Conservation (phyloP, 2,888 invertebrate species). For the Phengaris alcon region DNA sequence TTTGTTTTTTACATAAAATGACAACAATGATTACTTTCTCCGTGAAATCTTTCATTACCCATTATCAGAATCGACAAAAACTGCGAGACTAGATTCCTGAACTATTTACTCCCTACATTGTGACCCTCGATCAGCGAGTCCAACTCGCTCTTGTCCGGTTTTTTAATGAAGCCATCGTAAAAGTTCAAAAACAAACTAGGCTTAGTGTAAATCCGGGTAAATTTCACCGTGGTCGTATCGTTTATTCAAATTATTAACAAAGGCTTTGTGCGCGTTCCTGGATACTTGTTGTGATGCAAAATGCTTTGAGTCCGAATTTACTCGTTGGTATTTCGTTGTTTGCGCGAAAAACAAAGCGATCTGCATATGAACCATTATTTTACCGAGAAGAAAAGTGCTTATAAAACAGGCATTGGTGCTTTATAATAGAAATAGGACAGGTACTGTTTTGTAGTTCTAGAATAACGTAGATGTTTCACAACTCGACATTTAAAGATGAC, state of each 20-base stretch:
- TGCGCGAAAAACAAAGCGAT: slow-evolving; percentile 38
- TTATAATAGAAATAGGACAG: slow-evolving; percentile 33
- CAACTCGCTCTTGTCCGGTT: no score
- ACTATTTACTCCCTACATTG: no score
- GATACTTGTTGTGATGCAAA: slow-evolving; percentile 38
- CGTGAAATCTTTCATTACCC: no score
- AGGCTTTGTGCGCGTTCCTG: slow-evolving; percentile 38
- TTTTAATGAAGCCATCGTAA: slow-evolving; percentile 17
- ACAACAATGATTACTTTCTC: no score
- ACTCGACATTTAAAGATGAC: no score
- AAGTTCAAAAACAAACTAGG: slow-evolving; percentile 26
- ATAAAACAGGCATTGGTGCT: slow-evolving; percentile 31
- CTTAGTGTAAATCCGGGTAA: slow-evolving; percentile 26
- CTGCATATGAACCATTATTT: slow-evolving; percentile 39
- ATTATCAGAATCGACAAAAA: no score
- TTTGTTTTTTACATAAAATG: no score
- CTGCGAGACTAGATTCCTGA: no score
- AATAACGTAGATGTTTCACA: background rate
- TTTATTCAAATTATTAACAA: slow-evolving; percentile 38
- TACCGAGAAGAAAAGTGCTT: slow-evolving; percentile 34
- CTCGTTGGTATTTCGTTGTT: slow-evolving; percentile 36
- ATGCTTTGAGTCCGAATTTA: slow-evolving; percentile 39
- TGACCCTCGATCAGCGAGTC: no score
- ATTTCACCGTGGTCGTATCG: slow-evolving; percentile 16
- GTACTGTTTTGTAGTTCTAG: background rate